A percentile compares a stretch with the other conserved stretches of the same genome.
Evolutionary conservation across 1,140 invertebrate genomes (phyloP).

Genomic region (Rhagoletis pomonella): DNA sequence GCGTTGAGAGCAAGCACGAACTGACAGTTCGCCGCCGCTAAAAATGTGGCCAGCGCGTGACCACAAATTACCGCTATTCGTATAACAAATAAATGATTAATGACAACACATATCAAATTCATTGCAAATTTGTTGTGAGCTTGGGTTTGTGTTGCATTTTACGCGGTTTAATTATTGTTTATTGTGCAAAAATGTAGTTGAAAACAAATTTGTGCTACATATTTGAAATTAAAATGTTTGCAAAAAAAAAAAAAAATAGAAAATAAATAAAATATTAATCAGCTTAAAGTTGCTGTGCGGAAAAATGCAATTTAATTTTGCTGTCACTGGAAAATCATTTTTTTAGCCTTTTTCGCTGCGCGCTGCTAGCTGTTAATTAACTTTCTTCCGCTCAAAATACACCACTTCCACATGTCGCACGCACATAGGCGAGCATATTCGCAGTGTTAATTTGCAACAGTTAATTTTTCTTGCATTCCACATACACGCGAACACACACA

Average conservation of each 20-base stretch:
- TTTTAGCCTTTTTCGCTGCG: background rate
- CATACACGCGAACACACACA: no score
- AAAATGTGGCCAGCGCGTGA: conserved; percentile 31
- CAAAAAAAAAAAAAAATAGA: no score
- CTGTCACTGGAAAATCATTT: background rate
- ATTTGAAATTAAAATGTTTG: background rate
- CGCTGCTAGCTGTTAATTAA: conserved; percentile 11
- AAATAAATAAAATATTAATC: no score
- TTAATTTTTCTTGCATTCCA: conserved; percentile 14
- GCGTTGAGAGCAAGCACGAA: background rate
- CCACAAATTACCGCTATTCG: conserved; percentile 24
- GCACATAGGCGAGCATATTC: background rate
- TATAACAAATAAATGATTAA: conserved; percentile 38
- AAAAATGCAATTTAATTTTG: conserved; percentile 1
- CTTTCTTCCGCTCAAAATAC: conserved; percentile 35
- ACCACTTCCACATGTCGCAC: conserved; percentile 5
- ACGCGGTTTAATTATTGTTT: no score
- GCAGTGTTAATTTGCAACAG: conserved; percentile 46
- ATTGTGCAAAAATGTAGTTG: no score
- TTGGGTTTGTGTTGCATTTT: no score
- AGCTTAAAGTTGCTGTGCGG: background rate
- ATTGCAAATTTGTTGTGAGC: conserved; percentile 10
- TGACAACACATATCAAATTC: background rate
- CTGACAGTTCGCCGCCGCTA: background rate
- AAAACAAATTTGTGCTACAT: background rate